Evolutionary conservation across 1,140 invertebrate genomes (phyloP).

Genomic region (Bradysia coprophila): DNA sequence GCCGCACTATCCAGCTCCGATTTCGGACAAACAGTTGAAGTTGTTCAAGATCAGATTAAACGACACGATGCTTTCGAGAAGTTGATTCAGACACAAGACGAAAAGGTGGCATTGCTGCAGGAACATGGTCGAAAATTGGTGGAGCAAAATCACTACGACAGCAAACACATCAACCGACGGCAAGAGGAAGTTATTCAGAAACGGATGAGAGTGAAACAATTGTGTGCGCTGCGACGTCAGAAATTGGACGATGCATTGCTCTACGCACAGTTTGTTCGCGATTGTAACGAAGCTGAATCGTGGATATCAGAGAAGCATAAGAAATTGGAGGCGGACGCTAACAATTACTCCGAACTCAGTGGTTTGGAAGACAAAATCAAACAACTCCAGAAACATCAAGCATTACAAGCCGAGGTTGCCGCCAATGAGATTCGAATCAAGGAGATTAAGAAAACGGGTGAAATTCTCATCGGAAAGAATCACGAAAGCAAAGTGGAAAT

Average conservation of each 20-base stretch:
- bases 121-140: conserved; percentile 79
- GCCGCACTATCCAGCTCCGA: conserved; percentile 41
- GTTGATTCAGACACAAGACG: conserved; percentile 57
- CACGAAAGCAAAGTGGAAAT: conserved; percentile 58
- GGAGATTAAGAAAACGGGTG: conserved; percentile 55
- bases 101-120: conserved; percentile 67
- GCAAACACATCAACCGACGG: conserved; percentile 56
- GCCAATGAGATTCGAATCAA: conserved; percentile 77
- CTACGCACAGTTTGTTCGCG: conserved; percentile 77
- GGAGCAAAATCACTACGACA: conserved; percentile 87
- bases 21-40: conserved; percentile 52
- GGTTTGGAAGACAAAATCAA: conserved; percentile 80
- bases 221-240: conserved; percentile 39
- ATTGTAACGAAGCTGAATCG: conserved; percentile 69
- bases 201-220: conserved; percentile 45
- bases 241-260: conserved; percentile 62
- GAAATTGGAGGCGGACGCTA: conserved; percentile 56
- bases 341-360: conserved; percentile 44
- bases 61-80: conserved; percentile 86
- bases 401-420: conserved; percentile 85
- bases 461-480: conserved; percentile 42
- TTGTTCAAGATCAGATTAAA: conserved; percentile 69
- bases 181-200: conserved; percentile 50
- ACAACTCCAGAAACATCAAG: conserved; percentile 94
- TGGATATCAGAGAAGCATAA: conserved; percentile 93